These are phyloP conservation scores for Ptychoptera contaminata DNA, from an alignment of 2,888 invertebrate species.

Conservation along the genomic window DNA sequence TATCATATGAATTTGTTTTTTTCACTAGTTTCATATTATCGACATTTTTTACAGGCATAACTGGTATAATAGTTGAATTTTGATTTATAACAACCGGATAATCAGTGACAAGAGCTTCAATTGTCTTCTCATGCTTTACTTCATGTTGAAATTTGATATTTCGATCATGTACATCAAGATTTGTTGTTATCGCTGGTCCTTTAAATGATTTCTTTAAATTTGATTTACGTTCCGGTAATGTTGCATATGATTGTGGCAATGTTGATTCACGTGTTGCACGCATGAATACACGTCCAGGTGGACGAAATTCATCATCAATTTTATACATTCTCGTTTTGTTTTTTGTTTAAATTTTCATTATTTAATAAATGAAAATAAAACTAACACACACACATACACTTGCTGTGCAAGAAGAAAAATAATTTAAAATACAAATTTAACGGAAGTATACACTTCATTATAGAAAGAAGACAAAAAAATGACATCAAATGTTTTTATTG, in stretches of 20 bases:
- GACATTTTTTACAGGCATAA: slow-evolving; percentile 18
- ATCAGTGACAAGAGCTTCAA: slow-evolving; percentile 36
- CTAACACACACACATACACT: neutral
- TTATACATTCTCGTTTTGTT: slow-evolving; percentile 16
- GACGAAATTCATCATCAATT: slow-evolving; percentile 20
- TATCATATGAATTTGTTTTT: too few relatives aligned
- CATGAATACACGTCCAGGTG: slow-evolving; percentile 20
- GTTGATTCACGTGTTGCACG: slow-evolving; percentile 17
- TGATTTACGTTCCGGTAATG: slow-evolving; percentile 26
- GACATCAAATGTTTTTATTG: too few relatives aligned
- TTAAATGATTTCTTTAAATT: slow-evolving; percentile 35
- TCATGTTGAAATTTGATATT: slow-evolving; percentile 32
- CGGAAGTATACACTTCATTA: too few relatives aligned
- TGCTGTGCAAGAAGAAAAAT: too few relatives aligned
- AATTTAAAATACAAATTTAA: too few relatives aligned
- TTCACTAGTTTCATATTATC: slow-evolving; percentile 14
- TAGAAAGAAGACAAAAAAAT: neutral
- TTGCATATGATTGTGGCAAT: neutral
- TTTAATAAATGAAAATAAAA: neutral
- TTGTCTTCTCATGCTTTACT: slow-evolving; percentile 37
- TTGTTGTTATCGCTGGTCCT: slow-evolving; percentile 47
- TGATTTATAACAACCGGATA: slow-evolving; percentile 29
- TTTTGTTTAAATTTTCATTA: slow-evolving; percentile 2
- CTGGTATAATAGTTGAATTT: slow-evolving; percentile 20
- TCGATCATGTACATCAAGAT: slow-evolving; percentile 26